Evolutionary conservation across 2,797 vertebrate species (phyloP).

Genomic region (Spatula clypeata): DNA sequence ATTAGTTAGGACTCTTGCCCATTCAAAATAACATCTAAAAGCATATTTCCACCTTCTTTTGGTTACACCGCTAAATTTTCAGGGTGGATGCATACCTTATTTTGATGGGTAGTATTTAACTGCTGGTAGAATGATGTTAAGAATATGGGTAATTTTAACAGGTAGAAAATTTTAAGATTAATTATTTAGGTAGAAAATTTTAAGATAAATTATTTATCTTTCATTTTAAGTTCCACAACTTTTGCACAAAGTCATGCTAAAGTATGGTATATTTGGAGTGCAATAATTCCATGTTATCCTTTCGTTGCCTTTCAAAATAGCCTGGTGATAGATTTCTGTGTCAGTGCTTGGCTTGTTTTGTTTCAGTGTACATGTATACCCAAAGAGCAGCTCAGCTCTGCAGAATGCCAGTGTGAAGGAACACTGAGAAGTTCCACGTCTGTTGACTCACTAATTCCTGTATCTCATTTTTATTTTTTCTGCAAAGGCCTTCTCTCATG

Average conservation of each 20-base stretch:
- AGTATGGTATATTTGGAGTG: background rate
- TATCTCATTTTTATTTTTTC: background rate
- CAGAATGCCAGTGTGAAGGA: background rate
- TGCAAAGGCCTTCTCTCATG: background rate
- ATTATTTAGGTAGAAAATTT: background rate
- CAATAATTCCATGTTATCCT: background rate
- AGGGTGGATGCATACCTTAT: background rate
- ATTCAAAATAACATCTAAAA: background rate
- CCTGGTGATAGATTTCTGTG: background rate
- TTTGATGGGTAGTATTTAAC: background rate
- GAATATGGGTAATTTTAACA: background rate
- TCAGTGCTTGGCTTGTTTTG: background rate
- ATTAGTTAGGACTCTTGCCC: background rate
- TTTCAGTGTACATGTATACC: background rate
- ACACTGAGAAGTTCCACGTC: background rate
- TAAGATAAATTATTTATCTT: background rate
- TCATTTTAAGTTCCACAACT: background rate
- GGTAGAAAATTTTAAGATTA: background rate
- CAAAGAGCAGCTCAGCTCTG: background rate
- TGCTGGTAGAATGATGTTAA: background rate
- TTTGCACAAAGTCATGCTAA: background rate
- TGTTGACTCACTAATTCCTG: background rate
- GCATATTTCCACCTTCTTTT: background rate
- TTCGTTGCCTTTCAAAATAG: background rate
- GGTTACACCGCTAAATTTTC: background rate